phyloP scores from a whole-genome alignment of 2,888 invertebrate genomes.

The Fissipunctia ypsillon region DNA sequence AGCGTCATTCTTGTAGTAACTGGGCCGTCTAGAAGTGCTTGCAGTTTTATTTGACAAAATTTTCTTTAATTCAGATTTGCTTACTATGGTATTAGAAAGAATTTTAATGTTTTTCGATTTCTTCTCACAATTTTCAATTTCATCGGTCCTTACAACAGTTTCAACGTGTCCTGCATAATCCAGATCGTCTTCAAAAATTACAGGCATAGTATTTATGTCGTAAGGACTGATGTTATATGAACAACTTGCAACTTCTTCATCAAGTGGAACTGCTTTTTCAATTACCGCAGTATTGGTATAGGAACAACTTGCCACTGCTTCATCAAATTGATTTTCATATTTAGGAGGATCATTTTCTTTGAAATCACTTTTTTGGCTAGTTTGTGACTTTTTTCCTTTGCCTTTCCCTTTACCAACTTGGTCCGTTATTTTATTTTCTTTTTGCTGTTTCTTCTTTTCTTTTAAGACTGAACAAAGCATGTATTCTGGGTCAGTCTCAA shows the following conservation, averaged over 20 bases:
- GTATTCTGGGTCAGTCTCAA: slow-evolving; percentile 1
- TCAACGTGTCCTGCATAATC: background rate
- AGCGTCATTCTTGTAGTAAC: no score
- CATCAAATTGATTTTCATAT: slow-evolving; percentile 1
- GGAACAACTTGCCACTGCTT: no score
- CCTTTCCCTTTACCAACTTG: slow-evolving; percentile 12
- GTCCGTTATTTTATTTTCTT: background rate
- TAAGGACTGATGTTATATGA: slow-evolving; percentile 4
- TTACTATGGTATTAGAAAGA: no score
- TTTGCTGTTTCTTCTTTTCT: background rate
- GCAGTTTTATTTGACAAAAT: no score
- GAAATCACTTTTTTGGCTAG: background rate
- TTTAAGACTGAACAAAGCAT: background rate
- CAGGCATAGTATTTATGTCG: background rate
- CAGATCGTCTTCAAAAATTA: slow-evolving; percentile 4
- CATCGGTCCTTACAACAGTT: no score
- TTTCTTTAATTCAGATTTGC: no score
- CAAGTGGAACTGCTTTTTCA: no score
- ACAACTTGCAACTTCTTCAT: background rate
- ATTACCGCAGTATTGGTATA: no score
- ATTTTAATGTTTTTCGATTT: no score
- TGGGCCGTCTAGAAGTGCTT: no score
- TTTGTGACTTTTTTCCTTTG: slow-evolving; percentile 5
- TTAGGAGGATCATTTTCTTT: slow-evolving; percentile 4
- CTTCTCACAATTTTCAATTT: no score